Evolutionary conservation across 2,888 invertebrate species (phyloP).

Genomic region (Caenorhabditis sp.): DNA sequence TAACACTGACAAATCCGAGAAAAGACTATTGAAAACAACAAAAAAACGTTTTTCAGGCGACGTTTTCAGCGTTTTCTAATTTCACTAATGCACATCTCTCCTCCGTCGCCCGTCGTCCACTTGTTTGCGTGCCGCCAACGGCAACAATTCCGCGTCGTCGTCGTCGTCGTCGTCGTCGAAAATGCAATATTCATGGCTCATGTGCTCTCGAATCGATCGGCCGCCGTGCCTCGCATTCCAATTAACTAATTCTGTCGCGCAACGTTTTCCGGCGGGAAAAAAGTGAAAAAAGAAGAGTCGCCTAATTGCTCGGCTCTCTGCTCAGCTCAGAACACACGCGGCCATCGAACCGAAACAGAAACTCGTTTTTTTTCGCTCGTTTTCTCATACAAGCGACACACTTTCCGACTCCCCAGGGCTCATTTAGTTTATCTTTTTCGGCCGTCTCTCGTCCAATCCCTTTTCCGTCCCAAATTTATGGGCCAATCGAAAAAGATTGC

Average conservation of each 20-base stretch:
- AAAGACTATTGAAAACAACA: too few relatives aligned
- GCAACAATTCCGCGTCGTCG: too few relatives aligned
- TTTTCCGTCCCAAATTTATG: constrained; percentile 27
- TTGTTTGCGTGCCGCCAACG: too few relatives aligned
- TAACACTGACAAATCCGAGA: too few relatives aligned
- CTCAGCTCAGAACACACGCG: too few relatives aligned
- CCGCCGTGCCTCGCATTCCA: constrained; percentile 33
- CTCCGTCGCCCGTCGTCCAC: too few relatives aligned
- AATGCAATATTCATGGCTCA: too few relatives aligned
- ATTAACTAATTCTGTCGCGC: constrained; percentile 22
- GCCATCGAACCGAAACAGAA: constrained; percentile 4
- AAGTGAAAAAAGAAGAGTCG: too few relatives aligned
- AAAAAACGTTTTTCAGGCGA: too few relatives aligned
- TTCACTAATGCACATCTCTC: too few relatives aligned
- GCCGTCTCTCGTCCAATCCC: not conserved
- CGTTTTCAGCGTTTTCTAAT: too few relatives aligned
- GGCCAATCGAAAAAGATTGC: constrained; percentile 8
- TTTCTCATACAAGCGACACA: constrained; percentile 4
- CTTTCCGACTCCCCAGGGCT: constrained; percentile 20
- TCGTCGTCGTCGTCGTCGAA: too few relatives aligned
- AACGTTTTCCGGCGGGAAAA: not conserved
- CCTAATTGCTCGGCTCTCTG: constrained; percentile 14
- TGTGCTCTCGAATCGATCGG: constrained; percentile 23
- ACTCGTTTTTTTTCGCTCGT: constrained; percentile 2
- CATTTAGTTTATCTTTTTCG: constrained; percentile 46